phyloP scores from a whole-genome alignment of 1,140 invertebrate species.

The Uloborus diversus region DNA sequence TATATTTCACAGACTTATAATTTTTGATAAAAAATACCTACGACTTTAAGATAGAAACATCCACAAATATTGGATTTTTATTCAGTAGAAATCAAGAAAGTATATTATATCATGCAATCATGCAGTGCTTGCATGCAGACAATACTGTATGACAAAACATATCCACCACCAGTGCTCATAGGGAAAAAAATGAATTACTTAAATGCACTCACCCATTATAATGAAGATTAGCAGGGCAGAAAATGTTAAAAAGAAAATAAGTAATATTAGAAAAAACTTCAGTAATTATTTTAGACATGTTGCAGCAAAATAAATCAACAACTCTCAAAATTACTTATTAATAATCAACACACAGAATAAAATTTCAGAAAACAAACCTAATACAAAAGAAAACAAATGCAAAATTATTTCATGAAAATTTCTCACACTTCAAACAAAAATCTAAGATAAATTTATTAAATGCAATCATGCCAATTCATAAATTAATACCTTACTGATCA shows the following conservation, averaged over 20 bases:
- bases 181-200: conserved; percentile 3
- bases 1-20: too few relatives aligned
- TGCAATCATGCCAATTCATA: too few relatives aligned
- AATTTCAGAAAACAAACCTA: background rate
- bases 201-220: conserved; percentile 42
- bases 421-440: too few relatives aligned
- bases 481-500: background rate
- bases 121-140: background rate
- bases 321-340: background rate
- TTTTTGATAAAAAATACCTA: background rate
- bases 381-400: too few relatives aligned
- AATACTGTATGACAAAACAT: conserved; percentile 16
- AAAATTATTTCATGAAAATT: too few relatives aligned
- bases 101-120: background rate
- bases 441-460: too few relatives aligned
- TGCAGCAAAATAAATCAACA: background rate
- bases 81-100: background rate
- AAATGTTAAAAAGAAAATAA: conserved; percentile 48
- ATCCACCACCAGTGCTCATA: conserved; percentile 36
- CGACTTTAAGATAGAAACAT: background rate
- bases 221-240: conserved; percentile 32
- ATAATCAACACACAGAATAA: background rate
- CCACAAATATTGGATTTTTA: too few relatives aligned
- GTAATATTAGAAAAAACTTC: background rate
- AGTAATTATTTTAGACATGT: background rate